Percentiles rank a stretch among this genome's conserved stretches.
These are phyloP conservation scores for Aegithalos caudatus DNA, from an alignment of 2,113 vertebrate genomes.

Conservation along the genomic window DNA sequence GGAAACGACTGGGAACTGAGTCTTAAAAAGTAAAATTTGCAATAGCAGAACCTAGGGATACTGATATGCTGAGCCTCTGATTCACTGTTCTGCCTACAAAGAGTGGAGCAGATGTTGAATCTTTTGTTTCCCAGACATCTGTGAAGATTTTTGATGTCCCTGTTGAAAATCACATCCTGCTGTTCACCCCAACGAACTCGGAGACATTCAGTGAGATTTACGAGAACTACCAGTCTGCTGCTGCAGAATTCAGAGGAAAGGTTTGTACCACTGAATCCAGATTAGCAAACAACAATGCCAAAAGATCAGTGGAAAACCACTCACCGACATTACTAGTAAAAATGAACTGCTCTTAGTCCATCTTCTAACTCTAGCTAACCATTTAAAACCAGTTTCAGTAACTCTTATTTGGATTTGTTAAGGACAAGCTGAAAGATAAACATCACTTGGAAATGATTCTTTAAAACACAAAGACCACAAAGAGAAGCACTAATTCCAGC, in stretches of 20 bases:
- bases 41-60: background rate
- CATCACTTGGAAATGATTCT: background rate
- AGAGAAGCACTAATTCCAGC: background rate
- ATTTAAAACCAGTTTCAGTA: background rate
- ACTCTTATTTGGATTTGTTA: background rate
- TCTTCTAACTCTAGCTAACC: background rate
- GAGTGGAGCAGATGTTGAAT: constrained; percentile 17
- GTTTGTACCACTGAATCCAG: constrained; percentile 62
- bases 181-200: constrained; percentile 81
- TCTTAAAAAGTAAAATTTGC: background rate
- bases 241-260: constrained; percentile 82
- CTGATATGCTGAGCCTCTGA: background rate
- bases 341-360: background rate
- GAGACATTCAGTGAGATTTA: constrained; percentile 67
- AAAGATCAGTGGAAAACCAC: background rate
- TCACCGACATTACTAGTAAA: background rate
- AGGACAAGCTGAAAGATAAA: background rate
- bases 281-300: background rate
- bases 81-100: constrained; percentile 17
- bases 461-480: background rate
- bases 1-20: background rate
- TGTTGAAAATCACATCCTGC: constrained; percentile 84
- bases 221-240: constrained; percentile 71
- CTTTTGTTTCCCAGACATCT: constrained; percentile 77
- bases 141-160: constrained; percentile 82